A percentile compares a stretch with the other conserved stretches of the same genome.
These are phyloP conservation scores for Agapornis roseicollis DNA, from an alignment of 2,113 vertebrate genomes.

Conservation along the genomic window DNA sequence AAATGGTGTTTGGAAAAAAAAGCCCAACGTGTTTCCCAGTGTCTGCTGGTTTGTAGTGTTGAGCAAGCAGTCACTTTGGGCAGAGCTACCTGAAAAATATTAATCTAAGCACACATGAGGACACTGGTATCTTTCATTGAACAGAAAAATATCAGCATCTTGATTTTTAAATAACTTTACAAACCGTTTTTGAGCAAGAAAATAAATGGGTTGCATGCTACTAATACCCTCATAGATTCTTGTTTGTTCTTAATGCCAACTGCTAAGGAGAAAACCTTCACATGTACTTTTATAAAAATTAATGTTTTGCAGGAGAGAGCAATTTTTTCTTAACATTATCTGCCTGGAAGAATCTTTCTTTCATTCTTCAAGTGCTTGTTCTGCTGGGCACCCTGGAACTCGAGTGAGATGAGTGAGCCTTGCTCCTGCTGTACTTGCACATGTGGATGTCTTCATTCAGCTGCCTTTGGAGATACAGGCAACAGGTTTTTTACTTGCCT, in stretches of 20 bases:
- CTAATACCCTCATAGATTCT: neutral
- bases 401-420: accelerated
- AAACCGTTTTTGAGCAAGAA: neutral
- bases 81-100: neutral
- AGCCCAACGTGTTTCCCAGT: accelerated
- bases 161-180: constrained; percentile 7
- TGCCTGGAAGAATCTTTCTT: neutral
- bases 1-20: neutral
- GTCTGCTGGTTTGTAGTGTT: neutral
- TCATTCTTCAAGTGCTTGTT: neutral
- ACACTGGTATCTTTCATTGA: neutral
- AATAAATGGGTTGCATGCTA: neutral
- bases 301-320: neutral
- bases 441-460: neutral
- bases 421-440: neutral
- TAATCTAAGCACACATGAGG: accelerated
- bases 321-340: neutral
- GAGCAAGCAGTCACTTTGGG: neutral
- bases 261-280: neutral
- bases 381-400: neutral
- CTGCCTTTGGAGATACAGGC: neutral
- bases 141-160: constrained; percentile 43
- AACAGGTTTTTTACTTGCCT: neutral
- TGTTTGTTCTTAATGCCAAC: neutral
- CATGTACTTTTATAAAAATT: neutral